Evolutionary conservation across 2,113 vertebrate species (phyloP).

Genomic region (Tinamus guttatus): DNA sequence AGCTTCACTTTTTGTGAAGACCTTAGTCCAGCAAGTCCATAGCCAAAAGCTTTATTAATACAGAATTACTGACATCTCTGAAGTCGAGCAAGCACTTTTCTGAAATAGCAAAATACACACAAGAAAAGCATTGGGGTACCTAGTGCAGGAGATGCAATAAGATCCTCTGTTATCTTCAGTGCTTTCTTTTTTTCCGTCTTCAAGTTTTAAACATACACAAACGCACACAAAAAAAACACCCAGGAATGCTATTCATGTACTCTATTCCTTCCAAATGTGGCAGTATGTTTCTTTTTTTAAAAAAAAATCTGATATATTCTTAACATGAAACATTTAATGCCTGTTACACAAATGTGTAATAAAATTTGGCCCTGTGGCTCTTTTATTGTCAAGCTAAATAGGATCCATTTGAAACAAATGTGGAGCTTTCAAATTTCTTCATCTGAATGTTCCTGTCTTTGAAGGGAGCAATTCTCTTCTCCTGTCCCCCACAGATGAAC

Average conservation of each 20-base stretch:
- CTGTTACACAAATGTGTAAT: conserved; percentile 65
- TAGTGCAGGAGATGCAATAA: not conserved
- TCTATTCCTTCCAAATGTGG: not conserved
- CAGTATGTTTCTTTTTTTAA: not conserved
- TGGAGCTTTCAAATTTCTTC: conserved; percentile 43
- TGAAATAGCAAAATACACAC: not conserved
- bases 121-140: no score
- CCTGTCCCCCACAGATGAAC: not conserved
- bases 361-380: conserved; percentile 60
- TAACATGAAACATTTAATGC: conserved; percentile 64
- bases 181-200: not conserved
- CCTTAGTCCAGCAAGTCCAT: not conserved
- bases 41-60: not conserved
- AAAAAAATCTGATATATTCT: conserved; percentile 52
- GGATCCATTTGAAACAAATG: conserved; percentile 49
- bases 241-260: conserved; percentile 5
- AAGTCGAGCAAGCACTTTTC: not conserved
- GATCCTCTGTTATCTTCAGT: not conserved
- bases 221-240: not conserved
- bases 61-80: not conserved
- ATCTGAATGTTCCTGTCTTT: conserved; percentile 10
- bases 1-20: not conserved
- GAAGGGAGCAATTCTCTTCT: conserved; percentile 20
- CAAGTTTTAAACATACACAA: not conserved
- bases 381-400: conserved; percentile 53